Conservation (phyloP, 2,113 vertebrate species). For the Tragelaphus scriptus region DNA sequence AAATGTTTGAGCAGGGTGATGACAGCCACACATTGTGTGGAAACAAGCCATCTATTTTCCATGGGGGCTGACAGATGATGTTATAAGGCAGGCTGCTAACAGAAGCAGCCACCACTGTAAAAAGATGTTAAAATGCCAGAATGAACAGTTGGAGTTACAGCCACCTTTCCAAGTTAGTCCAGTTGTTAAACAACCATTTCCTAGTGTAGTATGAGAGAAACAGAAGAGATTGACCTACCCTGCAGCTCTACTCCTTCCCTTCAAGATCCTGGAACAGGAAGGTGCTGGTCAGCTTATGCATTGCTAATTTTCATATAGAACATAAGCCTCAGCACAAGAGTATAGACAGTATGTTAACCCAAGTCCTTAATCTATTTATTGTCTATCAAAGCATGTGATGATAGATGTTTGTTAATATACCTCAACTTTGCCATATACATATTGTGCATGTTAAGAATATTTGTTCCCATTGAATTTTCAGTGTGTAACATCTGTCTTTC, state of each 20-base stretch:
- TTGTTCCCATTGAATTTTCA: not conserved
- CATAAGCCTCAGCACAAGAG: not conserved
- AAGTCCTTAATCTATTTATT: not conserved
- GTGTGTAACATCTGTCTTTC: not conserved
- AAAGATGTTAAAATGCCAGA: not conserved
- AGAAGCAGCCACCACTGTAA: not conserved
- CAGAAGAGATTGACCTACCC: not conserved
- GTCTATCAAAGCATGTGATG: not conserved
- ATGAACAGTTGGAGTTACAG: not conserved
- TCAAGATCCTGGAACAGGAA: not conserved
- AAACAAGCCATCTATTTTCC: not conserved
- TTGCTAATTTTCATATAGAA: not conserved
- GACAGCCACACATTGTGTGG: not conserved
- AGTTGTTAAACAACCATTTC: not conserved
- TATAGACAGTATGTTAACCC: not conserved
- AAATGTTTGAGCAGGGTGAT: slow-evolving; percentile 30
- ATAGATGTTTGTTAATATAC: not conserved
- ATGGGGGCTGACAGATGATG: not conserved
- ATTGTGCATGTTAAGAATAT: not conserved
- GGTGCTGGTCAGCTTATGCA: accelerated
- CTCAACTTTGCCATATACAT: not conserved
- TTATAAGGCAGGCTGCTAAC: not conserved
- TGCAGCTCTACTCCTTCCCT: not conserved
- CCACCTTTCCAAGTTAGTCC: not conserved
- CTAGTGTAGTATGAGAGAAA: slow-evolving; percentile 8